Evolutionary conservation across 2,113 vertebrate genomes (phyloP).

Genomic region (Tor tambroides): DNA sequence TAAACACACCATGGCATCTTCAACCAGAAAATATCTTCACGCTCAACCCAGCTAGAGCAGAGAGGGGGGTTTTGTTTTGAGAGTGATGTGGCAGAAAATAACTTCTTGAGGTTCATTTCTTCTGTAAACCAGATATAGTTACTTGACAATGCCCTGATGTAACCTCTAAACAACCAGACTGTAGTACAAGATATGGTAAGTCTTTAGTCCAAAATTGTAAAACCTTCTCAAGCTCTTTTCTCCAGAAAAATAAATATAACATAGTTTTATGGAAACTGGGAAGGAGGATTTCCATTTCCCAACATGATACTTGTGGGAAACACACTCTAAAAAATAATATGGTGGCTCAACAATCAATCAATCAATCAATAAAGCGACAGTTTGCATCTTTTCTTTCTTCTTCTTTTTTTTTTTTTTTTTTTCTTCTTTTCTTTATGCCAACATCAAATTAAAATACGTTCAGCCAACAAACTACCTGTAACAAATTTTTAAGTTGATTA

Average conservation of each 20-base stretch:
- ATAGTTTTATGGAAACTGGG: not conserved
- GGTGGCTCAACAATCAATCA: no score
- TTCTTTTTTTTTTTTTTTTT: no score
- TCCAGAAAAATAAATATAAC: slow-evolving; percentile 17
- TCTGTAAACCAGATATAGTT: slow-evolving; percentile 56
- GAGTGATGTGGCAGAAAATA: slow-evolving; percentile 59
- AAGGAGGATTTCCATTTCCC: no score
- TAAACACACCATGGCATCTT: slow-evolving; percentile 69
- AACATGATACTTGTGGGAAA: no score
- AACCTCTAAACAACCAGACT: slow-evolving; percentile 23
- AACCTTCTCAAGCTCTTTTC: not conserved
- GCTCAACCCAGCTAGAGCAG: not conserved
- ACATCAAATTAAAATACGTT: no score
- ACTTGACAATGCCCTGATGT: slow-evolving; percentile 23
- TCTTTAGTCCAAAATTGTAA: not conserved
- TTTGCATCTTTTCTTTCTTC: no score
- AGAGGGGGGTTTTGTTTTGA: slow-evolving; percentile 53
- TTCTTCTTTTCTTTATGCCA: no score
- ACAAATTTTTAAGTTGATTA: no score
- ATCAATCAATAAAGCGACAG: no score
- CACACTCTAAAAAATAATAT: no score
- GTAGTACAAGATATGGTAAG: no score
- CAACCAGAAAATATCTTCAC: slow-evolving; percentile 61
- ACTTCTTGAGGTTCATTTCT: slow-evolving; percentile 58
- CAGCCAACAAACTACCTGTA: no score